A percentile compares a stretch with the other conserved stretches of the same genome.
These are phyloP conservation scores for Rhodophaea formosa DNA, from an alignment of 2,888 invertebrate genomes.

Conservation along the genomic window DNA sequence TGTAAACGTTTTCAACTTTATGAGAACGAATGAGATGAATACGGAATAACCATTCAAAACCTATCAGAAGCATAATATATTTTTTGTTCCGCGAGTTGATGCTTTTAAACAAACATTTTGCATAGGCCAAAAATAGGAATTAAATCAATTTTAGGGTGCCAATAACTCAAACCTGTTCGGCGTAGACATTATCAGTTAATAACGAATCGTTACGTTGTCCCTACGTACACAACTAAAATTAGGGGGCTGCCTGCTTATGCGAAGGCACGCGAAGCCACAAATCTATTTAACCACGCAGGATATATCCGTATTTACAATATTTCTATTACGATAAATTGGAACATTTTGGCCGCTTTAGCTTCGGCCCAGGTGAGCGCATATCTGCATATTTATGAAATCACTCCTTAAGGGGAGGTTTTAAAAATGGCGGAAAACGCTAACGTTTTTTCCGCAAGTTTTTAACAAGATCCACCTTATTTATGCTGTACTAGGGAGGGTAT, in stretches of 20 bases:
- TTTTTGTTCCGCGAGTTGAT: no score
- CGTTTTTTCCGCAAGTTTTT: slow-evolving; percentile 72
- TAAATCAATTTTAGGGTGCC: slow-evolving; percentile 18
- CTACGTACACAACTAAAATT: slow-evolving; percentile 59
- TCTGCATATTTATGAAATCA: slow-evolving; percentile 79
- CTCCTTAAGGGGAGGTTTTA: slow-evolving; percentile 70
- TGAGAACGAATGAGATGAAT: no score
- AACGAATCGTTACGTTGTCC: slow-evolving; percentile 56
- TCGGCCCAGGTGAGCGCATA: slow-evolving; percentile 75
- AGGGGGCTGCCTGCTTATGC: slow-evolving; percentile 66
- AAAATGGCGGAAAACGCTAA: slow-evolving; percentile 72
- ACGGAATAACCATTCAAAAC: no score
- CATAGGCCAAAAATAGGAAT: no score
- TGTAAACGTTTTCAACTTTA: background rate
- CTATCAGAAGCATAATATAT: no score
- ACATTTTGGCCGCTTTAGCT: slow-evolving; percentile 64
- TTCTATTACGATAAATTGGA: slow-evolving; percentile 78
- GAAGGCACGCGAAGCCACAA: slow-evolving; percentile 67
- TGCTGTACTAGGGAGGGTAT: slow-evolving; percentile 68
- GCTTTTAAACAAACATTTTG: no score
- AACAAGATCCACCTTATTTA: slow-evolving; percentile 79
- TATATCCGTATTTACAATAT: slow-evolving; percentile 74
- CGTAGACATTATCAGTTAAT: slow-evolving; percentile 54
- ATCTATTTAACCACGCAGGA: slow-evolving; percentile 69
- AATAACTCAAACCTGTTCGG: slow-evolving; percentile 29